Conservation (phyloP, 1,140 invertebrate genomes). For the Diploscapter pachys region DNA sequence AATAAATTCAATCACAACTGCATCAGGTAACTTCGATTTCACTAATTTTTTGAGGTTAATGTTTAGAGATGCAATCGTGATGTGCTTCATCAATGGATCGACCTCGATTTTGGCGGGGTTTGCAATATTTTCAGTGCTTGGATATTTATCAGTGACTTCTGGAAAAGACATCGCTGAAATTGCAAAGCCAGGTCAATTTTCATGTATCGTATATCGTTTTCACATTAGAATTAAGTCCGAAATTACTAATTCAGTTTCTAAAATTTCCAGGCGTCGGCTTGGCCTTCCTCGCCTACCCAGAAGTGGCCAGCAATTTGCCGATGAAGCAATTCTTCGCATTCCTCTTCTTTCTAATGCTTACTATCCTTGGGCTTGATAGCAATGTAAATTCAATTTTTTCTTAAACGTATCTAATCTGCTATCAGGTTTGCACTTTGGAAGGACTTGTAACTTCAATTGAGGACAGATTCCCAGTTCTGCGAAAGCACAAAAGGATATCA, state of each 20-base stretch:
- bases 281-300: conserved; percentile 57
- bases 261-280: conserved; percentile 49
- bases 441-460: conserved; percentile 57
- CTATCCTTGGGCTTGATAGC: conserved; percentile 56
- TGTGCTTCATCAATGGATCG: conserved; percentile 63
- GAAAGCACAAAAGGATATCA: conserved; percentile 56
- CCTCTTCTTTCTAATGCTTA: conserved; percentile 58
- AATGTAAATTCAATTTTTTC: conserved; percentile 44
- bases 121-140: conserved; percentile 80
- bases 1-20: conserved; percentile 75
- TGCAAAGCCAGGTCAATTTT: conserved; percentile 50
- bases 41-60: not conserved
- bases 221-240: not conserved
- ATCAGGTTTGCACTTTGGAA: conserved; percentile 58
- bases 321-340: conserved; percentile 58
- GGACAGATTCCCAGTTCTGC: conserved; percentile 53
- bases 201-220: not conserved
- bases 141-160: conserved; percentile 63
- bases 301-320: conserved; percentile 55
- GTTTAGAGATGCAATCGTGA: conserved; percentile 63
- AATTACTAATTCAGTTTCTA: too few relatives aligned
- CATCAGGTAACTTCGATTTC: conserved; percentile 63
- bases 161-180: conserved; percentile 55
- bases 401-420: not conserved
- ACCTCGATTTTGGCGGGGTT: conserved; percentile 80